Conservation (phyloP, 2,113 vertebrate genomes). For the Gymnogyps californianus region DNA sequence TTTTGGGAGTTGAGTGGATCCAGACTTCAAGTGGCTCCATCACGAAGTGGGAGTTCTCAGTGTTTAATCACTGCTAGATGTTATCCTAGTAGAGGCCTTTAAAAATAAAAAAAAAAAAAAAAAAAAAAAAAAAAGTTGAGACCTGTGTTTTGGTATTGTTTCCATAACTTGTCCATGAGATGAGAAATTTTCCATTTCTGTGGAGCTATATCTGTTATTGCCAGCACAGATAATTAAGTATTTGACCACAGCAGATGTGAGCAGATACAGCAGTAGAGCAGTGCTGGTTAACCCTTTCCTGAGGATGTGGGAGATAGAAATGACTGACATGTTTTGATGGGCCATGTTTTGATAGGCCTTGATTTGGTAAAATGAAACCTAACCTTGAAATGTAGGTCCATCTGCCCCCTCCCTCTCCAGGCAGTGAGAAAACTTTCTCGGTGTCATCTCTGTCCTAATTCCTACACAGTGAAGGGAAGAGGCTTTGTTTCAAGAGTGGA, state of each 20-base stretch:
- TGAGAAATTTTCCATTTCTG: neutral
- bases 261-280: neutral
- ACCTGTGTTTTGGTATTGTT: neutral
- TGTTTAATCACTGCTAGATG: neutral
- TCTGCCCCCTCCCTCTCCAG: neutral
- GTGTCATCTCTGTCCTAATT: neutral
- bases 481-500: neutral
- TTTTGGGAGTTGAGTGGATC: constrained; percentile 5
- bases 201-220: neutral
- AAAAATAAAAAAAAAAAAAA: neutral
- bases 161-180: neutral
- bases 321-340: neutral
- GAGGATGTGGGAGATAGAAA: neutral
- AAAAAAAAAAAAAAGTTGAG: neutral
- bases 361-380: neutral
- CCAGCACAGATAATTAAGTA: neutral
- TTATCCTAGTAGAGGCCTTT: neutral
- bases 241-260: neutral
- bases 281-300: neutral
- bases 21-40: constrained; percentile 6
- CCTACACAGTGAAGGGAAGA: neutral
- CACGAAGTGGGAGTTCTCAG: neutral
- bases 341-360: neutral
- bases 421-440: neutral
- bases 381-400: neutral